Percentiles rank a stretch among this genome's conserved stretches.
Conservation (phyloP, 2,888 invertebrate species). For the Leucophora obtusa region DNA sequence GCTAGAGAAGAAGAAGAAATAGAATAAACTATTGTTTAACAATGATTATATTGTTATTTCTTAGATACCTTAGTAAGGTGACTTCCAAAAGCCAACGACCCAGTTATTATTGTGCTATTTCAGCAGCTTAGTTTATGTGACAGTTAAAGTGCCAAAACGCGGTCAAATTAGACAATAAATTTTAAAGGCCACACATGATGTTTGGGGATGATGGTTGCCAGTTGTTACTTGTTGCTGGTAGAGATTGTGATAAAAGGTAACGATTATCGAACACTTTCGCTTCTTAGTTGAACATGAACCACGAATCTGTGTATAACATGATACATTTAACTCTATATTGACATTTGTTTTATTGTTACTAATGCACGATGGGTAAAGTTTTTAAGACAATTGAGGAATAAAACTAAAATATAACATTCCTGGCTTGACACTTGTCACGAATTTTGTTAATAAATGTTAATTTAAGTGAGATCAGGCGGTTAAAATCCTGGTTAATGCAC, state of each 20-base stretch:
- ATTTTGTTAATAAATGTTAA: no score
- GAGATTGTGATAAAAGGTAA: constrained; percentile 10
- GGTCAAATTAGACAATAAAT: constrained; percentile 43
- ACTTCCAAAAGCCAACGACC: background rate
- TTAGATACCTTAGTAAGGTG: background rate
- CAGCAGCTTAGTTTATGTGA: constrained; percentile 67
- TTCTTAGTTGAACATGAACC: constrained; percentile 17
- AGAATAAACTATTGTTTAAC: background rate
- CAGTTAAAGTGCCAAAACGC: constrained; percentile 65
- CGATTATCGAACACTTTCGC: constrained; percentile 50
- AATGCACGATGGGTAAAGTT: no score
- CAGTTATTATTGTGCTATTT: constrained; percentile 45
- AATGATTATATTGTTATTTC: background rate
- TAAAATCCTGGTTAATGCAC: no score
- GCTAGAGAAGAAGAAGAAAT: background rate
- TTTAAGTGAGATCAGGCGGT: no score
- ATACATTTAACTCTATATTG: constrained; percentile 18
- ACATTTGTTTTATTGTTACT: background rate
- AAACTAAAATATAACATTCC: no score
- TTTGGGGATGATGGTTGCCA: background rate
- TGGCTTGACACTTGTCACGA: no score
- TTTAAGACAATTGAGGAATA: no score
- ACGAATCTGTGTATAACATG: constrained; percentile 23
- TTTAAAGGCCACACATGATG: constrained; percentile 51
- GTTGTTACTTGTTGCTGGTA: constrained; percentile 4